Evolutionary conservation across 2,113 vertebrate species (phyloP).

Genomic region (Lepus timidus): DNA sequence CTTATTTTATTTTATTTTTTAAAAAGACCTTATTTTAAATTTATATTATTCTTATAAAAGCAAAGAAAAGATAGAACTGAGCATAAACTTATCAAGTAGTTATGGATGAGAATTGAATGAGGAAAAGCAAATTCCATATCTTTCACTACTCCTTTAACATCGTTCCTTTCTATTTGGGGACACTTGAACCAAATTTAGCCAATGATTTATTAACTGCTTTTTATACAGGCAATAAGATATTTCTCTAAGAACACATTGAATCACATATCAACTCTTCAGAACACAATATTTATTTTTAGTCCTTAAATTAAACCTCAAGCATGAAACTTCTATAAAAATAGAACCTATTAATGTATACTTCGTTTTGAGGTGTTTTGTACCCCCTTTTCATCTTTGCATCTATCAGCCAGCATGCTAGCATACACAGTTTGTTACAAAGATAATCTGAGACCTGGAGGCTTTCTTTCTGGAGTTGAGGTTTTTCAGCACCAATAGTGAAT

Average conservation of each 20-base stretch:
- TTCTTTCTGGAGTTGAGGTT: not conserved
- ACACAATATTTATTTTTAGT: not conserved
- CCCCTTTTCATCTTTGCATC: not conserved
- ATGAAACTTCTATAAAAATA: not conserved
- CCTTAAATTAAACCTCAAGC: slow-evolving; percentile 24
- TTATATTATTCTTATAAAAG: not conserved
- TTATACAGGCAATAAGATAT: not conserved
- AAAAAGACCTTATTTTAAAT: not conserved
- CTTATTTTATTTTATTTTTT: not conserved
- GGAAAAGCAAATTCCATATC: not conserved
- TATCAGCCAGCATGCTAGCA: not conserved
- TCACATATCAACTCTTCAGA: not conserved
- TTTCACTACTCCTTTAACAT: not conserved
- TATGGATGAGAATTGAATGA: not conserved
- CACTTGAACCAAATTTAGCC: not conserved
- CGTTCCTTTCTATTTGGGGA: not conserved
- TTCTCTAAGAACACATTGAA: not conserved
- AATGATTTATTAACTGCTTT: not conserved
- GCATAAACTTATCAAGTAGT: not conserved
- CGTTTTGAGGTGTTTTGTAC: not conserved
- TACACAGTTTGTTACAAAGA: too few species aligned
- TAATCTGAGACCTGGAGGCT: not conserved
- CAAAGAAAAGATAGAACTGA: not conserved
- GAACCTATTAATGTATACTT: not conserved
- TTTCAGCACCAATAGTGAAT: not conserved